phyloP scores from a whole-genome alignment of 2,888 invertebrate species.

The Apantesis nais region DNA sequence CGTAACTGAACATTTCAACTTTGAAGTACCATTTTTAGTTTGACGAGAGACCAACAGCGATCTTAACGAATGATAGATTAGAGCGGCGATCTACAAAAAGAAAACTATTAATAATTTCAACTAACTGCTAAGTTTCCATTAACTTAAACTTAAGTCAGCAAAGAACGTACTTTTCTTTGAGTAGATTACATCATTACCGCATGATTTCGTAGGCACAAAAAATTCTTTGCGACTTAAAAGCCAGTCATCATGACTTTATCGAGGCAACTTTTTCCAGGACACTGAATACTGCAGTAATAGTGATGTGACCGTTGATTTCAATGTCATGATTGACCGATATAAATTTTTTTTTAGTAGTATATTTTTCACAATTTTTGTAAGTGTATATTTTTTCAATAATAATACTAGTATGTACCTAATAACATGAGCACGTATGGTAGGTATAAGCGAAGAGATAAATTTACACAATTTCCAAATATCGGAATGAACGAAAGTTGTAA shows the following conservation, averaged over 20 bases:
- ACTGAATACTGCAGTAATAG: slow-evolving; percentile 30
- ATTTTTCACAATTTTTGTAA: slow-evolving; percentile 28
- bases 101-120: background rate
- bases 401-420: slow-evolving; percentile 8
- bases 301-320: slow-evolving; percentile 36
- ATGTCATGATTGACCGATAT: slow-evolving; percentile 25
- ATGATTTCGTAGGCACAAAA: slow-evolving; percentile 25
- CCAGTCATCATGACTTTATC: slow-evolving; percentile 45
- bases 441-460: background rate
- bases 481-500: slow-evolving; percentile 16
- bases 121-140: background rate
- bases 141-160: background rate
- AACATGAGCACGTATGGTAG: background rate
- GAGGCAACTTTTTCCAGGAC: slow-evolving; percentile 34
- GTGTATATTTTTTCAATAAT: slow-evolving; percentile 31
- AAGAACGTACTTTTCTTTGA: slow-evolving; percentile 8
- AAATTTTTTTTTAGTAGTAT: slow-evolving; percentile 21
- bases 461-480: background rate
- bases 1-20: background rate
- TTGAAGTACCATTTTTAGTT: background rate
- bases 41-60: background rate
- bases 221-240: slow-evolving; percentile 21
- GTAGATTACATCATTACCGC: slow-evolving; percentile 25
- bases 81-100: background rate
- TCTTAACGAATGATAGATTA: background rate